These are phyloP conservation scores for Takifugu rubripes DNA, from an alignment of 2,797 vertebrate genomes.

Conservation along the genomic window DNA sequence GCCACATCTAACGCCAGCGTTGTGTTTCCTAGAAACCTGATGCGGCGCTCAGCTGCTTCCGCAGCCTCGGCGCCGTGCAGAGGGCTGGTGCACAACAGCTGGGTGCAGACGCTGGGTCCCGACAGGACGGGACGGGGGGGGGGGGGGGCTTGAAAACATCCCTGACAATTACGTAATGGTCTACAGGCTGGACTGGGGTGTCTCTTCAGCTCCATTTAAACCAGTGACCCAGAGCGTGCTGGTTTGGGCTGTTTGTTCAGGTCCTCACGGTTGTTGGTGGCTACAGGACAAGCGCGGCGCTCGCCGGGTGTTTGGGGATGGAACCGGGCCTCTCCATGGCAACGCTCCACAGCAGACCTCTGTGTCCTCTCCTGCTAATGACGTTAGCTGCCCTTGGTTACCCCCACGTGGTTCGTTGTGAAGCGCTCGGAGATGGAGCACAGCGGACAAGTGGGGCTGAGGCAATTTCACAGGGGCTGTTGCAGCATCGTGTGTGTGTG, in stretches of 20 bases:
- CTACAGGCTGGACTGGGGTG: no score
- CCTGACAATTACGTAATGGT: constrained; percentile 29
- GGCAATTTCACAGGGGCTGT: constrained; percentile 35
- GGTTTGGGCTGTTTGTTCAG: constrained; percentile 61
- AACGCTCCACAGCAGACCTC: constrained; percentile 57
- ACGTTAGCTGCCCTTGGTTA: constrained; percentile 61
- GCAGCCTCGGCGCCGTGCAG: no score
- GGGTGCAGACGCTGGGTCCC: no score
- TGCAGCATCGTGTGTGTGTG: background rate
- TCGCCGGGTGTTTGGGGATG: constrained; percentile 59
- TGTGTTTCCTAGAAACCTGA: no score
- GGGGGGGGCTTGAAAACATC: constrained; percentile 33
- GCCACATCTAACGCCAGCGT: no score
- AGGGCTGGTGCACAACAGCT: background rate
- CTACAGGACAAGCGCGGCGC: constrained; percentile 65
- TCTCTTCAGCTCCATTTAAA: no score
- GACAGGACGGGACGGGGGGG: no score
- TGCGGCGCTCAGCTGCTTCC: no score
- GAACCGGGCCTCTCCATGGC: constrained; percentile 59
- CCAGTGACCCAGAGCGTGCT: no score
- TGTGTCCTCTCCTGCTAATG: constrained; percentile 42
- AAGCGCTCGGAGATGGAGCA: constrained; percentile 18
- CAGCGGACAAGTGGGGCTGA: constrained; percentile 50
- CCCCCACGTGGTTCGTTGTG: constrained; percentile 2
- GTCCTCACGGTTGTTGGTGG: constrained; percentile 59